These are phyloP conservation scores for Alexandromys fortis DNA, from an alignment of 2,113 vertebrate genomes.

Conservation along the genomic window DNA sequence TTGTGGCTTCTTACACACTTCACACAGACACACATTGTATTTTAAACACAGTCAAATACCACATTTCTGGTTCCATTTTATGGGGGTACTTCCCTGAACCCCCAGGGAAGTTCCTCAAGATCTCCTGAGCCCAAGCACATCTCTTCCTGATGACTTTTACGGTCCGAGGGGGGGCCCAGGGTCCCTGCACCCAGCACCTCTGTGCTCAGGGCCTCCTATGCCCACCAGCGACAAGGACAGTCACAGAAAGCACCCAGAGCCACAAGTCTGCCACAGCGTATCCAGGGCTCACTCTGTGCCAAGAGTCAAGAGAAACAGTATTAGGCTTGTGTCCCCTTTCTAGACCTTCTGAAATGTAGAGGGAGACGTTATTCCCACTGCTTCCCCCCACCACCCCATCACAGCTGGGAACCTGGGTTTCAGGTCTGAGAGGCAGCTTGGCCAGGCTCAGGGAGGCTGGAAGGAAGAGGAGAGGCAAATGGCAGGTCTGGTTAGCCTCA, in stretches of 20 bases:
- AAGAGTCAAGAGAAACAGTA: background rate
- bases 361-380: background rate
- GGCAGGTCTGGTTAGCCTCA: accelerated
- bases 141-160: background rate
- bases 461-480: background rate
- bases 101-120: background rate
- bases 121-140: background rate
- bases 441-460: background rate
- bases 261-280: accelerated
- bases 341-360: background rate
- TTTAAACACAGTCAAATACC: background rate
- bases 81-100: background rate
- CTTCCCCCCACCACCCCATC: background rate
- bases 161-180: background rate
- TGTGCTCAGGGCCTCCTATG: background rate
- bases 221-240: background rate
- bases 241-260: background rate
- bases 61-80: background rate
- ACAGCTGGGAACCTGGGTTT: background rate
- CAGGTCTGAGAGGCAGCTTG: background rate
- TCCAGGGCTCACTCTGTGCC: background rate
- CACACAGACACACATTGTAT: background rate
- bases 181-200: accelerated
- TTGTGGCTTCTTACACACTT: background rate
- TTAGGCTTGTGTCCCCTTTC: background rate